A percentile compares a stretch with the other conserved stretches of the same genome.
Evolutionary conservation across 1,140 invertebrate genomes (phyloP).

Genomic region (Luehdorfia chinensis): DNA sequence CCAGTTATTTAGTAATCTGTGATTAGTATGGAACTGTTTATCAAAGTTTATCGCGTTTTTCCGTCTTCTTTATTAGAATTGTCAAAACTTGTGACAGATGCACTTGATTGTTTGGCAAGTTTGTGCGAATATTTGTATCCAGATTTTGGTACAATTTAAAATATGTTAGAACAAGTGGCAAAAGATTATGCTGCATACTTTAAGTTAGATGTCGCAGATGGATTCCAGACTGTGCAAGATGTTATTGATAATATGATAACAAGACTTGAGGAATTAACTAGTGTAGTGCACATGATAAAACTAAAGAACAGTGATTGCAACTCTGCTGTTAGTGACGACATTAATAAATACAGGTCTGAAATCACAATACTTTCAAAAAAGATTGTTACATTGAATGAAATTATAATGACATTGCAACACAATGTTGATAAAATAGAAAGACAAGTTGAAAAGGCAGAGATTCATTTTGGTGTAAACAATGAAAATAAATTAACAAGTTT

Average conservation of each 20-base stretch:
- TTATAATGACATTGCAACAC: conserved; percentile 52
- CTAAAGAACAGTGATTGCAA: conserved; percentile 59
- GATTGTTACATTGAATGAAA: conserved; percentile 54
- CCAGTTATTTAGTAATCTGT: neutral
- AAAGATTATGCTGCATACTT: conserved; percentile 68
- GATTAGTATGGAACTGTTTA: conserved; percentile 48
- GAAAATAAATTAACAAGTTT: conserved; percentile 69
- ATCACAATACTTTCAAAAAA: conserved; percentile 62
- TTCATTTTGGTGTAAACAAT: conserved; percentile 60
- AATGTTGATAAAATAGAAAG: conserved; percentile 70
- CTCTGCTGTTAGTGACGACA: conserved; percentile 50
- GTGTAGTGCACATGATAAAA: conserved; percentile 71
- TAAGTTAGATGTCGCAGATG: conserved; percentile 61
- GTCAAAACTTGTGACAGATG: conserved; percentile 58
- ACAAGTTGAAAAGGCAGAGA: conserved; percentile 68
- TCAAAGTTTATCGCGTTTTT: conserved; percentile 44
- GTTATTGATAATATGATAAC: conserved; percentile 76
- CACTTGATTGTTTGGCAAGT: conserved; percentile 49
- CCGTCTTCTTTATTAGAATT: conserved; percentile 48
- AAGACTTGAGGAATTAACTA: conserved; percentile 72
- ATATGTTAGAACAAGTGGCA: conserved; percentile 65
- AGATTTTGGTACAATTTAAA: conserved; percentile 48
- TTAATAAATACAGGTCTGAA: conserved; percentile 61
- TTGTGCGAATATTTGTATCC: conserved; percentile 63
- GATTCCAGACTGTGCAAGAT: conserved; percentile 71